A percentile compares a stretch with the other conserved stretches of the same genome.
Conservation (phyloP, 2,113 vertebrate species). For the Lagopus muta region DNA sequence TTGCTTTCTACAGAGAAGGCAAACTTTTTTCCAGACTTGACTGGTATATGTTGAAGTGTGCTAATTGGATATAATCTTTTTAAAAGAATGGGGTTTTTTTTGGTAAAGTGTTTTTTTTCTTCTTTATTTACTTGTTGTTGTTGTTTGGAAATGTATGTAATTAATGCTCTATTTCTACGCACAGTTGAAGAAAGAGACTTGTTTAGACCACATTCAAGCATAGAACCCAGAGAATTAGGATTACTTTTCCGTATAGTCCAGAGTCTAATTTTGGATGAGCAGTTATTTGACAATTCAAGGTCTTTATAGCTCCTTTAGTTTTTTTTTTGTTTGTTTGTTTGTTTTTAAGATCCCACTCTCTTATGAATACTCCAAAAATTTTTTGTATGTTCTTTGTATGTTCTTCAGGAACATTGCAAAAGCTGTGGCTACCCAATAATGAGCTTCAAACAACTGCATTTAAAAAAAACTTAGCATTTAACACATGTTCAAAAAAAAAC, state of each 20-base stretch:
- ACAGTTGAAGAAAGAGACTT: not conserved
- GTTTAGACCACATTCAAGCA: not conserved
- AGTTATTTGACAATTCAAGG: not conserved
- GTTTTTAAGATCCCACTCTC: not conserved
- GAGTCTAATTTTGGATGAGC: not conserved
- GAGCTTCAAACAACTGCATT: not conserved
- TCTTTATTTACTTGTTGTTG: not conserved
- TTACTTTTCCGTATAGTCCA: not conserved
- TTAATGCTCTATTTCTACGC: not conserved
- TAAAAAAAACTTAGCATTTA: not conserved
- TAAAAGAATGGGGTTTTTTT: not conserved
- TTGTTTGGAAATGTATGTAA: not conserved
- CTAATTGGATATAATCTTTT: not conserved
- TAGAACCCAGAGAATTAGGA: not conserved
- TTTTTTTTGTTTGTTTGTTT: not conserved
- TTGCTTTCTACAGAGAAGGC: not conserved
- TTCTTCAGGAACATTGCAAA: not conserved
- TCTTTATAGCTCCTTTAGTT: not conserved
- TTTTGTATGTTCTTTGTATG: not conserved
- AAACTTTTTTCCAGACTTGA: not conserved
- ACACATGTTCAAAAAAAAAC: accelerated
- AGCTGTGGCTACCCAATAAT: not conserved
- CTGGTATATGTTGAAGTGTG: not conserved
- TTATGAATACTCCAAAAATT: not conserved
- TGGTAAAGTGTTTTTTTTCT: not conserved